Evolutionary conservation across 2,888 invertebrate genomes (phyloP), one percentile per base, ranked within the genome.

Genomic region (Lacanobia wlatinum): DNA sequence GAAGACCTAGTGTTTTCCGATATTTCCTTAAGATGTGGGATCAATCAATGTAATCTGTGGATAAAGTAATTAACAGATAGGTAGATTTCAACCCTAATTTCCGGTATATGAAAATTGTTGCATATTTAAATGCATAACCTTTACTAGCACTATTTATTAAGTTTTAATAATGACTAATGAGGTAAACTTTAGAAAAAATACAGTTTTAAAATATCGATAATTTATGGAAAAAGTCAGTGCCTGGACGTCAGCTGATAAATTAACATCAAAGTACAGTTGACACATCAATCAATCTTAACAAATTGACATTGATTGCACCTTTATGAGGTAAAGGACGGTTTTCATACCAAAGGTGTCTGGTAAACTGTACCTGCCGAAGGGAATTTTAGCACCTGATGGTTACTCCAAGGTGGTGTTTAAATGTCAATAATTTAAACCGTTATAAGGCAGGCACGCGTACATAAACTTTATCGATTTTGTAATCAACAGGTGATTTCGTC

Each of bases 401-500:
- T 34, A 61, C 16, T 16, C 9, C 6, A 34, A 59, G 21, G 28
- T 59, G 52, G 21, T 59, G 66, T 18, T 56, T 34, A 40, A 53
- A 78, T 43, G 79, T 74, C 61, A 75, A 73, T 78, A 64, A 60
- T 76, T 61, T 56, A 56, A 75, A 63, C 10, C 40, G 9, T 12
- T 34, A 12, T n/a, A 48, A 9, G 16, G 6, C 7, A 56, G 18
- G 14, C n/a, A 40, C 21, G 18, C n/a, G 28, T 56, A 43, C 40
- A 43, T 28, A 61, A 53, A 64, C 50, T 63, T 23, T 69, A 80
- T 80, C 62, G 79, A 80, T 80, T 80, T 80, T 72, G 67, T 62
- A 80, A 80, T 81, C 81, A 80, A 80, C 81, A 77, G 34, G 80
- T 80, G 68, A 80, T 65, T 66, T 71, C 8, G 18, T 64, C n/a